Conservation (phyloP, 2,888 invertebrate genomes). For the Platycnemis pennipes region DNA sequence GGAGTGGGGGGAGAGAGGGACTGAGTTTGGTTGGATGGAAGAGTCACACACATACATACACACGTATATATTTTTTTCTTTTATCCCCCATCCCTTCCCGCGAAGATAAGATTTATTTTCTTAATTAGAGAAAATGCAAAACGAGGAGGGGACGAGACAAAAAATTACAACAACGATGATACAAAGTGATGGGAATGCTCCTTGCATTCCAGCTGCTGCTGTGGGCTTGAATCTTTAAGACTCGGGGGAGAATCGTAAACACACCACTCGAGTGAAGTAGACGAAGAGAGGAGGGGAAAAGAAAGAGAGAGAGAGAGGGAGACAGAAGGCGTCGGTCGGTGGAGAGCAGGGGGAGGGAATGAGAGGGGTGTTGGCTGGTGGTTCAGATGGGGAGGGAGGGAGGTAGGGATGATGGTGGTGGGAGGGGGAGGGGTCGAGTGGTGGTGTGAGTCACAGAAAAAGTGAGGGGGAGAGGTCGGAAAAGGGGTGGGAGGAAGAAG, state of each 20-base stretch:
- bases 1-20: background rate
- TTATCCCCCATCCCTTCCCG: no score
- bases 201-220: background rate
- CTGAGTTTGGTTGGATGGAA: background rate
- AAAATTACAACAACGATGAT: background rate
- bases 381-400: no score
- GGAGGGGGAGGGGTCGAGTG: no score
- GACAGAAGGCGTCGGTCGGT: no score
- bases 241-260: background rate
- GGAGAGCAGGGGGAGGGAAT: no score
- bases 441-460: background rate
- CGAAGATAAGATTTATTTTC: conserved; percentile 30
- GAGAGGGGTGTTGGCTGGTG: no score
- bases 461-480: background rate
- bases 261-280: background rate
- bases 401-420: no score
- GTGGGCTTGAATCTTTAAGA: background rate
- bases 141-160: background rate
- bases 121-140: conserved; percentile 26
- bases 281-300: background rate
- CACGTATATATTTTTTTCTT: no score
- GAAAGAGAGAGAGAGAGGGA: no score
- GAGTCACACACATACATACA: no score
- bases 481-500: background rate
- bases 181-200: background rate